Evolutionary conservation across 1,140 invertebrate genomes (phyloP).

Genomic region (Neoseiulus cucumeris): DNA sequence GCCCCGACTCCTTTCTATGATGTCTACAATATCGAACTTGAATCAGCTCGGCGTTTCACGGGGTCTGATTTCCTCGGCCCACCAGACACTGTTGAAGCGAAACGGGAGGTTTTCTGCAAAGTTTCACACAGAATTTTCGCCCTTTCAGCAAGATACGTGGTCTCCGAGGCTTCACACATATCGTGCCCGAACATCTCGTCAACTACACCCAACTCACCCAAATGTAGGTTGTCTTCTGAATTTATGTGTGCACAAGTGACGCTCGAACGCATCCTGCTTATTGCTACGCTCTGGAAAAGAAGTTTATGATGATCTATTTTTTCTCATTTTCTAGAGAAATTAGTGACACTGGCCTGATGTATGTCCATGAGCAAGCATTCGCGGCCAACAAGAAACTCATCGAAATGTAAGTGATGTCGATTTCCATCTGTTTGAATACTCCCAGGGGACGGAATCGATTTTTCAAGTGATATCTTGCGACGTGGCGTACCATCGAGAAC

Average conservation of each 20-base stretch:
- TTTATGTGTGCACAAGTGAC: background rate
- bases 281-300: background rate
- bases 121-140: no score
- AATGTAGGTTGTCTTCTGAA: background rate
- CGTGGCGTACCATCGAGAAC: no score
- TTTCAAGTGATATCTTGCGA: no score
- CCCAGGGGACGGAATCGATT: no score
- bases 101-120: no score
- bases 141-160: background rate
- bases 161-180: background rate
- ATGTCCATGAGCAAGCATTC: background rate
- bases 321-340: background rate
- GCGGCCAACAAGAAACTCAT: conserved; percentile 4
- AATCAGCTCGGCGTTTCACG: no score
- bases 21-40: no score
- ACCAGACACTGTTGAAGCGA: no score
- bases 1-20: no score
- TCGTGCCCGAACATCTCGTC: background rate
- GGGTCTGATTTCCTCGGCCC: no score
- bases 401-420: background rate
- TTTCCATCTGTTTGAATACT: background rate
- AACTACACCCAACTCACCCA: background rate
- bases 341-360: background rate
- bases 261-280: background rate
- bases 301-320: background rate